These are phyloP conservation scores for Phrixothrix hirtus DNA, from an alignment of 2,888 invertebrate genomes.

Conservation along the genomic window DNA sequence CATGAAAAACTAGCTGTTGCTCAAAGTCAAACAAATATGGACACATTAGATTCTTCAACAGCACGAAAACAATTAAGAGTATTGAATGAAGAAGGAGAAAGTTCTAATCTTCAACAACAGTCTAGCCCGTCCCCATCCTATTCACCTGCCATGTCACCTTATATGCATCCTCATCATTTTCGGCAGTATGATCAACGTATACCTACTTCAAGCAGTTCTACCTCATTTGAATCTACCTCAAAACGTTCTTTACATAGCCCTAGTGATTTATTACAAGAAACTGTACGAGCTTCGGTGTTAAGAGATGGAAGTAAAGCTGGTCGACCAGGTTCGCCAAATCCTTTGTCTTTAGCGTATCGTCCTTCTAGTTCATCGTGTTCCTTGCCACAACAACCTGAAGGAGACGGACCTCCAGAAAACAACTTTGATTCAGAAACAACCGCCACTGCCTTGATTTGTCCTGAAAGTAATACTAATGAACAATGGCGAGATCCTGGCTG, in stretches of 20 bases:
- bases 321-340: conserved; percentile 58
- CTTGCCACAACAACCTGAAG: conserved; percentile 60
- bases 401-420: conserved; percentile 60
- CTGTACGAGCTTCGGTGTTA: conserved; percentile 67
- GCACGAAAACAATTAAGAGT: conserved; percentile 48
- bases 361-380: conserved; percentile 58
- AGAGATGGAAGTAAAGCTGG: conserved; percentile 65
- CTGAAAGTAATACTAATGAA: conserved; percentile 53
- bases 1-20: conserved; percentile 69
- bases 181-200: conserved; percentile 54
- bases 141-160: conserved; percentile 58
- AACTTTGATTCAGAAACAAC: conserved; percentile 60
- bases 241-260: conserved; percentile 64
- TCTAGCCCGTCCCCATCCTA: conserved; percentile 54
- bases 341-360: conserved; percentile 49
- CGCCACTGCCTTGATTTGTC: conserved; percentile 57
- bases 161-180: conserved; percentile 55
- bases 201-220: conserved; percentile 48
- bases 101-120: conserved; percentile 32
- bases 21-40: conserved; percentile 57
- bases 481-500: conserved; percentile 55
- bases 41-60: conserved; percentile 54
- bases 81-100: conserved; percentile 44
- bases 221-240: conserved; percentile 56
- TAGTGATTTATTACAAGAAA: conserved; percentile 65